A percentile compares a stretch with the other conserved stretches of the same genome.
phyloP scores from a whole-genome alignment of 2,113 vertebrate species.

The Jaculus jaculus region DNA sequence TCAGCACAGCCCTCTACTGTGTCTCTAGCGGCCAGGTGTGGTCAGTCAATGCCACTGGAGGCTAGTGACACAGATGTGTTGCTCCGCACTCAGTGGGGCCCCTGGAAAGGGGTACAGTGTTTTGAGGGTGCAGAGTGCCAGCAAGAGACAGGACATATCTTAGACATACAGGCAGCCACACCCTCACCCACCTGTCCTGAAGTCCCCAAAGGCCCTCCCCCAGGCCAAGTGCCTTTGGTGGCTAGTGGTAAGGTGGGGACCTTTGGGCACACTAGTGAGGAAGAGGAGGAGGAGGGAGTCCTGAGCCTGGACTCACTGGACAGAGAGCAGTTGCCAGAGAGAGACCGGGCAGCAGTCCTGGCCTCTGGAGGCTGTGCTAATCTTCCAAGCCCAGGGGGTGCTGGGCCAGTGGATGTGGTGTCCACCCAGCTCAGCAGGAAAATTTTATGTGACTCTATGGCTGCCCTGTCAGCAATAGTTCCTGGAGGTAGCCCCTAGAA shows the following conservation, averaged over 20 bases:
- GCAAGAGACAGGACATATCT: neutral
- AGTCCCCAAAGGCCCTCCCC: neutral
- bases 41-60: constrained; percentile 51
- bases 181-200: too few species aligned
- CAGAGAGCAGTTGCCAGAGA: neutral
- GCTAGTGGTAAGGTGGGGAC: neutral
- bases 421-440: constrained; percentile 66
- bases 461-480: constrained; percentile 50
- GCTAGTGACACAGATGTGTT: constrained; percentile 66
- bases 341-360: neutral
- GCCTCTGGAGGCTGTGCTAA: neutral
- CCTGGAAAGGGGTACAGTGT: constrained; percentile 71
- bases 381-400: constrained; percentile 24
- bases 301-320: neutral
- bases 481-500: neutral
- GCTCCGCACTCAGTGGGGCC: constrained; percentile 66
- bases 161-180: neutral
- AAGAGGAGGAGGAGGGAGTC: neutral
- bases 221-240: neutral
- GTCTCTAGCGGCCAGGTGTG: neutral
- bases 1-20: neutral
- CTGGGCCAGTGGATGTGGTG: constrained; percentile 56
- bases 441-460: constrained; percentile 74
- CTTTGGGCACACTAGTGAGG: neutral
- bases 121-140: constrained; percentile 67